Evolutionary conservation across 2,888 invertebrate genomes (phyloP).

Genomic region (Agrochola litura): DNA sequence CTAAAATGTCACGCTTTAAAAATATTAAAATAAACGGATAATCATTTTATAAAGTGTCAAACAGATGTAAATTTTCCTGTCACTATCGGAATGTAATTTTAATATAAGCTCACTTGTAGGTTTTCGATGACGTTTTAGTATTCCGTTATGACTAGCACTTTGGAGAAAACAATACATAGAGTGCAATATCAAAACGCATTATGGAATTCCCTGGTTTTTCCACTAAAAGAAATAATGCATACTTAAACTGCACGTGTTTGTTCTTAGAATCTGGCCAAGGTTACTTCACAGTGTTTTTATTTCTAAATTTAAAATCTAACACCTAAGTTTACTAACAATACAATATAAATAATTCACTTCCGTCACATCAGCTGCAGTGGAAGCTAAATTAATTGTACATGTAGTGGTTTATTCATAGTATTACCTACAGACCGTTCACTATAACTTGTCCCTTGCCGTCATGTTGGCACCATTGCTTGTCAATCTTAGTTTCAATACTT

Average conservation of each 20-base stretch:
- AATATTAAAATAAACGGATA: conserved; percentile 48
- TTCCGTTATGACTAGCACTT: neutral
- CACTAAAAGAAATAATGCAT: conserved; percentile 29
- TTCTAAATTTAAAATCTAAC: conserved; percentile 8
- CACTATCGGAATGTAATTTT: conserved; percentile 49
- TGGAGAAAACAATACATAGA: neutral
- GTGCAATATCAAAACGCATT: conserved; percentile 6
- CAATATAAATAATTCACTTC: conserved; percentile 7
- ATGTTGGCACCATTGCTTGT: no score
- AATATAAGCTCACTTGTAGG: conserved; percentile 41
- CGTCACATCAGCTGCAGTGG: neutral
- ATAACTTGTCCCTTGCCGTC: no score
- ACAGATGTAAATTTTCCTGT: conserved; percentile 50
- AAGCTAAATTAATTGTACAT: neutral
- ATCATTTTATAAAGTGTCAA: conserved; percentile 47
- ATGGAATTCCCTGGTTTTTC: conserved; percentile 4
- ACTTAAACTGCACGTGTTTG: conserved; percentile 41
- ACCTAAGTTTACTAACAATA: neutral
- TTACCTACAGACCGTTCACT: no score
- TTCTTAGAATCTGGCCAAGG: conserved; percentile 43
- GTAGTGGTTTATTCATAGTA: no score
- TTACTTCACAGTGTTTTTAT: conserved; percentile 6
- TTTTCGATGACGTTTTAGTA: conserved; percentile 15
- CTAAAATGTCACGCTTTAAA: conserved; percentile 46
- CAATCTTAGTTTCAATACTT: no score